Evolutionary conservation across 2,113 vertebrate species (phyloP).

Genomic region (Neodontobutis hainanensis): DNA sequence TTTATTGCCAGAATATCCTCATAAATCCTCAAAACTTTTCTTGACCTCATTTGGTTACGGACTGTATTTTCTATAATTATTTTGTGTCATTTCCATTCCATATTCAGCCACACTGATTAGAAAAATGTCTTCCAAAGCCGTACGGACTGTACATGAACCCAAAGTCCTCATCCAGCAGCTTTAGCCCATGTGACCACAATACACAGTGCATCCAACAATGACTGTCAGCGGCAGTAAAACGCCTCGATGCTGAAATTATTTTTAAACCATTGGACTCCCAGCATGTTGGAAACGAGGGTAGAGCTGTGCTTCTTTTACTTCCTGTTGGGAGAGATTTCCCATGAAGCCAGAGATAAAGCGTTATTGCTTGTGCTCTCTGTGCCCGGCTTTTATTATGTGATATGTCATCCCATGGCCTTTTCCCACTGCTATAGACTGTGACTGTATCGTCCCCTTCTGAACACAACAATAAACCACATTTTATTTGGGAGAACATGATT

Average conservation of each 20-base stretch:
- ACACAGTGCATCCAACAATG: neutral
- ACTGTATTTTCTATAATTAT: no score
- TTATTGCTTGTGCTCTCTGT: conserved; percentile 18
- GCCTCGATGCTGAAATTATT: conserved; percentile 34
- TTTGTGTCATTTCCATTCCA: conserved; percentile 9
- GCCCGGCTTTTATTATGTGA: conserved; percentile 40
- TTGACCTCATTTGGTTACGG: no score
- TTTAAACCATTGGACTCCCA: conserved; percentile 31
- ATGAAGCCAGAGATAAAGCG: conserved; percentile 24
- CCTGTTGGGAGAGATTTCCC: conserved; percentile 24
- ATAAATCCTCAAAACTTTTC: no score
- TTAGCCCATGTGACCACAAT: neutral
- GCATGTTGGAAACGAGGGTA: conserved; percentile 2
- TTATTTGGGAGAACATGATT: conserved; percentile 26
- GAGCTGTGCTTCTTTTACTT: conserved; percentile 21
- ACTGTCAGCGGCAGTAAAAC: conserved; percentile 25
- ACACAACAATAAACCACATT: conserved; percentile 29
- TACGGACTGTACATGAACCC: neutral
- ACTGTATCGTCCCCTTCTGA: conserved; percentile 28
- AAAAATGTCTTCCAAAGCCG: neutral
- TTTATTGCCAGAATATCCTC: no score
- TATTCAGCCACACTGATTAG: neutral
- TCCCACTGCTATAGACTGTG: neutral
- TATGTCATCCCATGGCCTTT: conserved; percentile 32
- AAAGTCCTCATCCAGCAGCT: neutral